Conservation (phyloP, 2,113 vertebrate species). For the Chaetodon trifascialis region DNA sequence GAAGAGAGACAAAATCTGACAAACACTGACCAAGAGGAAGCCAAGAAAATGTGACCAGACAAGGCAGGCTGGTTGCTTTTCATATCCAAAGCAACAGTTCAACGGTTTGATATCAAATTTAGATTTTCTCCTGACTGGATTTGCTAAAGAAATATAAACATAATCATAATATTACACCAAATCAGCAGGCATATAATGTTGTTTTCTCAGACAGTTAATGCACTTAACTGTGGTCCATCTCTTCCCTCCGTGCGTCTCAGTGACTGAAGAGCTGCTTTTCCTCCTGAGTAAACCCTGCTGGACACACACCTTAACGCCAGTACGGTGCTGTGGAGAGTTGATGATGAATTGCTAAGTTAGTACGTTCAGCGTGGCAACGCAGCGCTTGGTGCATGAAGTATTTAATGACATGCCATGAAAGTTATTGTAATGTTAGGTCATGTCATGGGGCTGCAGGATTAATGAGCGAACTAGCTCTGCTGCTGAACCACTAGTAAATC, state of each 20-base stretch:
- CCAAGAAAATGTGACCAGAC: not conserved
- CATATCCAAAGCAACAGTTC: not conserved
- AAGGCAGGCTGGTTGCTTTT: not conserved
- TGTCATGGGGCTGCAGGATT: not conserved
- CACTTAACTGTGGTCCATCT: slow-evolving; percentile 10
- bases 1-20: not conserved
- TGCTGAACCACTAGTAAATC: not conserved
- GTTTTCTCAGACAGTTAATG: not conserved
- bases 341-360: not conserved
- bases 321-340: not conserved
- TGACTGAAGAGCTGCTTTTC: slow-evolving; percentile 9
- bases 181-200: not conserved
- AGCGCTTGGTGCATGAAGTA: not conserved
- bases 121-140: not conserved
- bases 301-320: not conserved
- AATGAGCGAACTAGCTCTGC: too few species aligned
- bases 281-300: slow-evolving; percentile 8
- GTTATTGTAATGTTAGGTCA: not conserved
- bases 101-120: not conserved
- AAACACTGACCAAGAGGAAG: not conserved
- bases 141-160: not conserved
- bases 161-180: not conserved
- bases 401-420: not conserved
- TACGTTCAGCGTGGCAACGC: not conserved
- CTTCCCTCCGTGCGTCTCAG: not conserved